These are phyloP conservation scores for Troides oblongomaculatus DNA, from an alignment of 2,888 invertebrate genomes.

Conservation along the genomic window DNA sequence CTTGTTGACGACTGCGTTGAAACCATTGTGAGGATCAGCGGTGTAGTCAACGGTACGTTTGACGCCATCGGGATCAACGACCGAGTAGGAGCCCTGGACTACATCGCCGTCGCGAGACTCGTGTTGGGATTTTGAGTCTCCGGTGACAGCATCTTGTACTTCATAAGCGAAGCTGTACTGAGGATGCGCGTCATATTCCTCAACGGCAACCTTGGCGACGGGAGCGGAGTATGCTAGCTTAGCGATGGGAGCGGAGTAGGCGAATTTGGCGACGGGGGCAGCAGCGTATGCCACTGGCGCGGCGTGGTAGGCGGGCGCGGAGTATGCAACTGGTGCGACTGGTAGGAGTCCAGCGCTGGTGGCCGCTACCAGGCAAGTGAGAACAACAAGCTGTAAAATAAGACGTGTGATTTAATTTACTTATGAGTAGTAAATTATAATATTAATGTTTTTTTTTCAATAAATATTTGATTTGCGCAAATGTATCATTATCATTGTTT, in stretches of 20 bases:
- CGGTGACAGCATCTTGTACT: constrained; percentile 77
- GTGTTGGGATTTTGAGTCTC: constrained; percentile 70
- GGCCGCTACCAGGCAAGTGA: constrained; percentile 53
- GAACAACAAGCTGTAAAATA: constrained; percentile 48
- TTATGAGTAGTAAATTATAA: constrained; percentile 37
- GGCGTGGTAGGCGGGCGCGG: constrained; percentile 45
- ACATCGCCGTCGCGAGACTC: constrained; percentile 71
- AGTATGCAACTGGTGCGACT: constrained; percentile 32
- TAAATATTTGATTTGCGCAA: too few species aligned
- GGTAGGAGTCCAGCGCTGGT: constrained; percentile 47
- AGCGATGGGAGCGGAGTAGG: constrained; percentile 40
- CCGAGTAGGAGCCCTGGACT: constrained; percentile 77
- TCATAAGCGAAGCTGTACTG: constrained; percentile 80
- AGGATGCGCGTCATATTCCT: constrained; percentile 45
- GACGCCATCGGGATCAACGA: constrained; percentile 78
- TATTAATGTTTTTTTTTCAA: too few species aligned
- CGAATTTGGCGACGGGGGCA: constrained; percentile 41
- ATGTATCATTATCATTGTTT: too few species aligned
- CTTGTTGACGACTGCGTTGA: constrained; percentile 79
- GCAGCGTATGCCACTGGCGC: constrained; percentile 51
- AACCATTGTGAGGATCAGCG: constrained; percentile 71
- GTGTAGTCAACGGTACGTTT: constrained; percentile 78
- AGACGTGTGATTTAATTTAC: constrained; percentile 35
- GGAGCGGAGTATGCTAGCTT: constrained; percentile 56
- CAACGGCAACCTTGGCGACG: constrained; percentile 43